Evolutionary conservation across 2,113 vertebrate species (phyloP), one percentile per base, ranked within the genome.

Genomic region (Poicephalus meyeri): DNA sequence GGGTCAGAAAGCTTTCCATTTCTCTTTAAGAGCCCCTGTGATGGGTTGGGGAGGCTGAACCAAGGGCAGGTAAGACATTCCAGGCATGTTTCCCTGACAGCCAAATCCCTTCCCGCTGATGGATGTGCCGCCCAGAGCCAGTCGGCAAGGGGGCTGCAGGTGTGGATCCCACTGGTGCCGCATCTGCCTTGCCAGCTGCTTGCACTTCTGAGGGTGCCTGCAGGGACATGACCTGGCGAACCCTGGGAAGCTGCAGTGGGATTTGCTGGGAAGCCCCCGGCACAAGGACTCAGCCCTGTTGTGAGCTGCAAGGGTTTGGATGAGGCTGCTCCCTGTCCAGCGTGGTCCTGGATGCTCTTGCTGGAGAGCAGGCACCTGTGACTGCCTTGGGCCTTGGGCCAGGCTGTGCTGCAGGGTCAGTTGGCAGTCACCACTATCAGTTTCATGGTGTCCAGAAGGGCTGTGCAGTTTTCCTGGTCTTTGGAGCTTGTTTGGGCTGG

Each of bases 31-130:
- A 88, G 4, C 19, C 49, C 49, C 11, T 0, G 0, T 12, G 72
- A 16, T 0, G 4, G 41, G 31, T 29, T 35, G 20, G 24, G 44
- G 37, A 82, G 53, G 84, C 71, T 86, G 82, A 56, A 10, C 39
- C 29, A 73, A 84, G 83, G 69, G 74, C 87, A 94, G 65, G 90
- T 93, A 42, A 68, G 55, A 11, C 25, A 97, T 97, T 96, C 96
- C 95, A 86, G 33, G 69, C 60, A 0, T 85, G 85, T 88, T 77
- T 89, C 44, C 11, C 10, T 86, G 94, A 87, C 80, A 96, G 68
- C 13, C 2, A 0, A 72, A 41, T 69, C 39, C 71, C n/a, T 1
- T 60, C 70, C 33, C 3, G 2, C 46, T 96, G 92, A 93, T 80
- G 85, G 94, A 92, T 86, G 71, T 74, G 52, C 63, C 6, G 47